A percentile compares a stretch with the other conserved stretches of the same genome.
Evolutionary conservation across 1,140 invertebrate species (phyloP).

Genomic region (Gyrodactylus salaris): DNA sequence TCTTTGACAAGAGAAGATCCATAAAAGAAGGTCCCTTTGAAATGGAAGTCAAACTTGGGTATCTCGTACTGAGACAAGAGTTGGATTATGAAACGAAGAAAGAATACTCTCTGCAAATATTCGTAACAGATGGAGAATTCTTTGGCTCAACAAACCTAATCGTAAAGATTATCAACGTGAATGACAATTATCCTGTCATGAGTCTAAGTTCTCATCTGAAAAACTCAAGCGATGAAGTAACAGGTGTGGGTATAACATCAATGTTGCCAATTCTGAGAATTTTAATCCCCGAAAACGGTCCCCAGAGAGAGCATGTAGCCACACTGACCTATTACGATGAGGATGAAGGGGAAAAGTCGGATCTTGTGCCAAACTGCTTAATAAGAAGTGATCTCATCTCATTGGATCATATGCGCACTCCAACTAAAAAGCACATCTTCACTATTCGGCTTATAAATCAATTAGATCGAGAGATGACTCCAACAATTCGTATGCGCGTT

Average conservation of each 20-base stretch:
- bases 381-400: background rate
- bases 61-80: background rate
- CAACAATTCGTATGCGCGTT: background rate
- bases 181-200: background rate
- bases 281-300: background rate
- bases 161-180: background rate
- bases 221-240: background rate
- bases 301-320: background rate
- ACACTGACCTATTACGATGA: background rate
- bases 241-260: background rate
- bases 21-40: background rate
- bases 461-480: background rate
- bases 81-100: background rate
- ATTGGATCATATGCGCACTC: background rate
- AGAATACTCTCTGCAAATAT: background rate
- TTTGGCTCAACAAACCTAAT: background rate
- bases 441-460: background rate
- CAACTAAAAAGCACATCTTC: background rate
- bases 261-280: background rate
- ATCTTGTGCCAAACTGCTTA: background rate
- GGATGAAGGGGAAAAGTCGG: background rate
- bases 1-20: background rate
- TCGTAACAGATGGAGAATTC: background rate
- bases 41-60: background rate
- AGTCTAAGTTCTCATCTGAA: background rate